These are phyloP conservation scores for Asobara japonica DNA, from an alignment of 1,140 invertebrate genomes.

Conservation along the genomic window DNA sequence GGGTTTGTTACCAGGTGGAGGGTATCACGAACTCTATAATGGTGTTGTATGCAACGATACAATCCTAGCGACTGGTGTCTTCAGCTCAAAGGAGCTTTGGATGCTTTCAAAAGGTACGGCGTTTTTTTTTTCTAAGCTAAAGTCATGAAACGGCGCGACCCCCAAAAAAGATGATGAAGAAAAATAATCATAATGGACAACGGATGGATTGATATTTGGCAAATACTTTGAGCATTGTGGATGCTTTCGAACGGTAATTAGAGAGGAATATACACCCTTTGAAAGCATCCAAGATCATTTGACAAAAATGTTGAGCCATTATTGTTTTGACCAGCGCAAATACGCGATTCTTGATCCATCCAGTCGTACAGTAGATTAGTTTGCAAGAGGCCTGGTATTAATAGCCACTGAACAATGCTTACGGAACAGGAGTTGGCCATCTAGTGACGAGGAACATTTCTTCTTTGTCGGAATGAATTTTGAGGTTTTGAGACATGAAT, in stretches of 20 bases:
- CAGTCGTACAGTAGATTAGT: slow-evolving; percentile 55
- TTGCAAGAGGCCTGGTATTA: slow-evolving; percentile 60
- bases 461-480: neutral
- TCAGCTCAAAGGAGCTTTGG: slow-evolving; percentile 98
- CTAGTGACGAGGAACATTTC: neutral
- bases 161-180: neutral
- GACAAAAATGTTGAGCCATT: too few relatives aligned
- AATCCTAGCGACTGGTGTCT: slow-evolving; percentile 97
- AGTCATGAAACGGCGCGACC: slow-evolving; percentile 1
- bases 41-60: slow-evolving; percentile 98
- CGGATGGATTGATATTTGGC: neutral
- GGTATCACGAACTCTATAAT: slow-evolving; percentile 97
- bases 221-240: slow-evolving; percentile 37
- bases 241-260: slow-evolving; percentile 66
- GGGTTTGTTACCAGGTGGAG: slow-evolving; percentile 74
- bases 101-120: slow-evolving; percentile 92
- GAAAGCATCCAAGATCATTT: slow-evolving; percentile 59
- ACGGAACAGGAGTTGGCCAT: slow-evolving; percentile 38
- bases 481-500: neutral
- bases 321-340: neutral
- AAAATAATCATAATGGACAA: neutral
- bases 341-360: neutral
- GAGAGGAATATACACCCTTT: slow-evolving; percentile 57
- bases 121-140: slow-evolving; percentile 40
- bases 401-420: slow-evolving; percentile 62